phyloP scores from a whole-genome alignment of 1,140 invertebrate species.

The Arion vulgaris region DNA sequence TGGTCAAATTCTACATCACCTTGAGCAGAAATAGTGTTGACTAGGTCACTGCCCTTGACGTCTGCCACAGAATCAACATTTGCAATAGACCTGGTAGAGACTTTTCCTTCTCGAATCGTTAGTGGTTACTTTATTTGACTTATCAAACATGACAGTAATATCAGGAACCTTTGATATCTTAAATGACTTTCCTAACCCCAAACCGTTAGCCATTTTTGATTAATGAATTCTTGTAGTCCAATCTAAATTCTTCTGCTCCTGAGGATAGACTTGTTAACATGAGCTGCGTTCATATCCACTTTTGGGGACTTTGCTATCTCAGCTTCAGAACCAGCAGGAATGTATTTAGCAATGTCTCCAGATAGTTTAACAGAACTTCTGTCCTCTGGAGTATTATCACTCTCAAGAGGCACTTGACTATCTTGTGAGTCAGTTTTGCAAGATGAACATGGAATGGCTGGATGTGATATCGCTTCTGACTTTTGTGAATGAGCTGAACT shows the following conservation, averaged over 20 bases:
- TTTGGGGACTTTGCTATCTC: neutral
- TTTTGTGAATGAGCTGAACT: slow-evolving; percentile 13
- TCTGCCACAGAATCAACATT: neutral
- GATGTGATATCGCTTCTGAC: slow-evolving; percentile 46
- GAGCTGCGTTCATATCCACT: neutral
- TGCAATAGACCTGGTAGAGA: neutral
- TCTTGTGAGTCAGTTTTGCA: slow-evolving; percentile 1
- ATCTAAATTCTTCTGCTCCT: slow-evolving; percentile 10
- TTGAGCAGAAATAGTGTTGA: neutral
- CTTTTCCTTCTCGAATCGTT: neutral
- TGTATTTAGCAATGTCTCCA: neutral
- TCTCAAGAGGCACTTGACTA: neutral
- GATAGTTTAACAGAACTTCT: neutral
- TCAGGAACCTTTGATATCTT: slow-evolving; percentile 3
- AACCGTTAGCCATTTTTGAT: slow-evolving; percentile 23
- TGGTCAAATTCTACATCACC: neutral
- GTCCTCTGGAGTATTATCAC: neutral
- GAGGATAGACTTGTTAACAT: neutral
- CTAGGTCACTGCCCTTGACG: neutral
- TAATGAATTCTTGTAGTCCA: slow-evolving; percentile 4
- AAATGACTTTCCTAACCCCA: slow-evolving; percentile 9
- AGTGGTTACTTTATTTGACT: neutral
- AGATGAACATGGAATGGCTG: slow-evolving; percentile 50
- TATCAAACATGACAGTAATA: neutral
- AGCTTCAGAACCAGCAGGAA: neutral